phyloP scores from a whole-genome alignment of 2,113 vertebrate species.

The Platichthys stellatus region DNA sequence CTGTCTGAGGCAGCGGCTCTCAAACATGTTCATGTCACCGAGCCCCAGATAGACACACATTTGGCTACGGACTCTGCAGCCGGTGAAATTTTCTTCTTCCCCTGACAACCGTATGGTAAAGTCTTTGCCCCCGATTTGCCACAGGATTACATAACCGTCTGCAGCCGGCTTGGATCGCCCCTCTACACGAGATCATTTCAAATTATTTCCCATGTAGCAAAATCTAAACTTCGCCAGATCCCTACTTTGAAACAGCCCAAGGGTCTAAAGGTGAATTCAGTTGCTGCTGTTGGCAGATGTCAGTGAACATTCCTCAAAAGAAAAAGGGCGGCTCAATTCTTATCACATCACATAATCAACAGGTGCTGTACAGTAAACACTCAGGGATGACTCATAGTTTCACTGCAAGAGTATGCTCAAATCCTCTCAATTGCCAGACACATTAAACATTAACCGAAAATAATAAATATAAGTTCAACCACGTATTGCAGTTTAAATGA shows the following conservation, averaged over 20 bases:
- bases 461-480: conserved; percentile 57
- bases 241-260: background rate
- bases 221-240: background rate
- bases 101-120: conserved; percentile 1
- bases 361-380: conserved; percentile 67
- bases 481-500: conserved; percentile 65
- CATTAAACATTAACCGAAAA: conserved; percentile 72
- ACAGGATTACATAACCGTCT: conserved; percentile 3
- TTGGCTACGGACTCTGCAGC: conserved; percentile 16
- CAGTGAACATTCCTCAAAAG: conserved; percentile 33
- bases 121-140: conserved; percentile 1
- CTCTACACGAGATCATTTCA: background rate
- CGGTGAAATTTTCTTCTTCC: conserved; percentile 11
- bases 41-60: conserved; percentile 35
- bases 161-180: background rate
- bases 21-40: conserved; percentile 62
- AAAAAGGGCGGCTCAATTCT: conserved; percentile 29
- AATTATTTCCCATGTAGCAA: background rate
- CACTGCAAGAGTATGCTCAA: conserved; percentile 39
- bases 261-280: background rate
- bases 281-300: background rate
- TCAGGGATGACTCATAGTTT: conserved; percentile 61
- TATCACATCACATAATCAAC: conserved; percentile 53
- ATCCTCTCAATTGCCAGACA: conserved; percentile 50
- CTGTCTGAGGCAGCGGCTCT: conserved; percentile 54